Evolutionary conservation across 2,888 invertebrate species (phyloP), one percentile per base, ranked within the genome.

Genomic region (Phalangium opilio): DNA sequence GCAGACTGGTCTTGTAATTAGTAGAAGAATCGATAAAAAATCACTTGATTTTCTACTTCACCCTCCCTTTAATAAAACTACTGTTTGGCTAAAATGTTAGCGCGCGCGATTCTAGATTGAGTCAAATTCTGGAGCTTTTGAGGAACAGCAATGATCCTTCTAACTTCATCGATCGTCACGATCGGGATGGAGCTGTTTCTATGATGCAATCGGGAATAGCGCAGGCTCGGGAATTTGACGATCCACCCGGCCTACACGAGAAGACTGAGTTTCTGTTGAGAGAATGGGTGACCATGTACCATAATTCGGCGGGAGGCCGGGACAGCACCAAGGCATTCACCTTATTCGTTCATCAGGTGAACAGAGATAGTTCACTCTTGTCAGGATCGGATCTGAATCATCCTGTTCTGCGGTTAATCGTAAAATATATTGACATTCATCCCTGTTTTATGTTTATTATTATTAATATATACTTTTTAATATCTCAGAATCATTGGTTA

Each of bases 231-330:
- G 89, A 89, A 60, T 85, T 49, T 19, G 83, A 85, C 60, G 95
- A 95, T 69, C 93, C 93, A 2, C 87, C 87, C 1, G 91, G 89
- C 18, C 71, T 95, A 39, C 81, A 85, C 60, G 95, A 93, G 62
- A 95, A 93, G 67, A 91, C 93, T 0, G 96, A 98, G 66, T 84
- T 75, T 59, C 71, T 98, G 11, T 73, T 98, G 33, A 76, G 93
- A 18, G 96, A 98, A 62, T 99, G 98, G 98, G 84, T 95, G 14
- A 78, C 76, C 51, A 80, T 93, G 61, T 87, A 86, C 59, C 81
- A 90, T 62, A 79, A 79, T 15, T 81, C 83, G 3, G 56, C 53
- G 14, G 77, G 80, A 2, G 55, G 54, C n/a, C 49, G 55, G 35
- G 54, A 56, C 33, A 54, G 63, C 0, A 79, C 81, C 1, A 91